phyloP scores from a whole-genome alignment of 1,140 invertebrate species.

The Pomacea maculata region DNA sequence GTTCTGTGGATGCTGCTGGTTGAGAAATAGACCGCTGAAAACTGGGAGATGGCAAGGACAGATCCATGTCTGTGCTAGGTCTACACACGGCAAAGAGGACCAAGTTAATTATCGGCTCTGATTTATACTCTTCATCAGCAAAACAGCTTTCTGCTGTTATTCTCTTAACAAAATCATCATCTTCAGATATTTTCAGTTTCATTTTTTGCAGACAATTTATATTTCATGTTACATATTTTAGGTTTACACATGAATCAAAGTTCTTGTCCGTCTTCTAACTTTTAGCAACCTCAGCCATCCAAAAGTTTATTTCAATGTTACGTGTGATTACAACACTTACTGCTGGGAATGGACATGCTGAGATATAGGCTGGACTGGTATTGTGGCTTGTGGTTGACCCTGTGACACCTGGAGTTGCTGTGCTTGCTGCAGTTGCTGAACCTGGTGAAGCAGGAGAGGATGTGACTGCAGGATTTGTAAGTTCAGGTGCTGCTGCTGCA shows the following conservation, averaged over 20 bases:
- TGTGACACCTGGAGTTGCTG: constrained; percentile 41
- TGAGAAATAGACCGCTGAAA: constrained; percentile 44
- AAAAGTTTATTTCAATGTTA: too few relatives aligned
- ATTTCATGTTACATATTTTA: too few relatives aligned
- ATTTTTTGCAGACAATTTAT: too few relatives aligned
- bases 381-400: constrained; percentile 28
- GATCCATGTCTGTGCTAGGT: background rate
- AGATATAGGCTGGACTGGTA: constrained; percentile 39
- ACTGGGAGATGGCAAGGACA: constrained; percentile 11
- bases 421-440: constrained; percentile 47
- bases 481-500: constrained; percentile 72
- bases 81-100: background rate
- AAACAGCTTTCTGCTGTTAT: too few relatives aligned
- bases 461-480: constrained; percentile 56
- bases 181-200: too few relatives aligned
- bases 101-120: too few relatives aligned
- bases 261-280: too few relatives aligned
- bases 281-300: too few relatives aligned
- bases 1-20: constrained; percentile 26
- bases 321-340: background rate
- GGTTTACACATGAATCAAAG: too few relatives aligned
- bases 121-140: too few relatives aligned
- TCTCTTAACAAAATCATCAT: too few relatives aligned
- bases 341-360: background rate
- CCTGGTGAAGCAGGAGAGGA: constrained; percentile 41